Conservation (phyloP, 2,888 invertebrate species). For the Choristoneura rosaceana region DNA sequence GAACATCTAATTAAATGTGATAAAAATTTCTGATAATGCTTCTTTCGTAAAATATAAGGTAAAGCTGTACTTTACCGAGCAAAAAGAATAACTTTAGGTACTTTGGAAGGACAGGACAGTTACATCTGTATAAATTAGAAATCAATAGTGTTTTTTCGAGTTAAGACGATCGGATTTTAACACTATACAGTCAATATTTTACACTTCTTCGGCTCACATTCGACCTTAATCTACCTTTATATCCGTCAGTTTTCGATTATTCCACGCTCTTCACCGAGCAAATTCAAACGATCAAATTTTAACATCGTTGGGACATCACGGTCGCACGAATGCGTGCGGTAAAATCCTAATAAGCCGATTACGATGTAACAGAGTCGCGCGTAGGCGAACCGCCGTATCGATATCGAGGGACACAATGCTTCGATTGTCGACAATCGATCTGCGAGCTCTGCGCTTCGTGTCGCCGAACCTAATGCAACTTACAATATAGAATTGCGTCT, state of each 20-base stretch:
- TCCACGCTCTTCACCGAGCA: conserved; percentile 26
- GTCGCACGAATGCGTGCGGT: conserved; percentile 69
- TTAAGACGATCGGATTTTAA: not conserved
- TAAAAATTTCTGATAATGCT: not conserved
- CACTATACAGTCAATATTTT: not conserved
- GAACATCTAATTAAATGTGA: not conserved
- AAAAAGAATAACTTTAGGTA: not conserved
- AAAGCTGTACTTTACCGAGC: not conserved
- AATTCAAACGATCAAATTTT: conserved; percentile 26
- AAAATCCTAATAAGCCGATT: conserved; percentile 81
- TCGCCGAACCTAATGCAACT: conserved; percentile 29
- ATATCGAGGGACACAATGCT: conserved; percentile 64
- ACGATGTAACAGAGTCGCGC: conserved; percentile 72
- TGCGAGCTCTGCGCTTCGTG: conserved; percentile 50
- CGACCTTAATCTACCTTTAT: conserved; percentile 20
- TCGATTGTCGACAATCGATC: conserved; percentile 75
- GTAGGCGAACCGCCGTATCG: conserved; percentile 72
- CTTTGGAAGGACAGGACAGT: not conserved
- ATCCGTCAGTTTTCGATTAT: conserved; percentile 22
- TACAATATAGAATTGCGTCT: conserved; percentile 34
- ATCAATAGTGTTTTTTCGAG: conserved; percentile 8
- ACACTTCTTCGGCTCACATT: not conserved
- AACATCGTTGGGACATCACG: conserved; percentile 56
- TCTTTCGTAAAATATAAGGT: not conserved
- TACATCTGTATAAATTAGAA: not conserved